Conservation (phyloP, 2,113 vertebrate genomes). For the Galemys pyrenaicus region DNA sequence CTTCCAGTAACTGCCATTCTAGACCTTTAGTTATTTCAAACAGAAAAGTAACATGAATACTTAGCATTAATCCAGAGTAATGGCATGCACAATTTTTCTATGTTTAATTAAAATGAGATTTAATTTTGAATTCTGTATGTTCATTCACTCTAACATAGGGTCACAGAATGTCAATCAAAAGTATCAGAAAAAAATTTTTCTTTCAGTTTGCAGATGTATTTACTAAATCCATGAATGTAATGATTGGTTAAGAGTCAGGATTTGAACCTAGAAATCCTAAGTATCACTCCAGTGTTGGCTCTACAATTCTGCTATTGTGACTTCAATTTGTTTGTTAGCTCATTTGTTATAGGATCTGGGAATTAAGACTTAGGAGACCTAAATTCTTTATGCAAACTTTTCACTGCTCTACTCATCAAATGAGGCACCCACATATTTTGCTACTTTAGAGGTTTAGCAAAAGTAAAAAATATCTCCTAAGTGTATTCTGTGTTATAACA, state of each 20-base stretch:
- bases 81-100: not conserved
- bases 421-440: not conserved
- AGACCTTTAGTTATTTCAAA: not conserved
- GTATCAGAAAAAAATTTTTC: not conserved
- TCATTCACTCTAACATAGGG: not conserved
- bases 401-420: not conserved
- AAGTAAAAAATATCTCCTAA: conserved; percentile 17
- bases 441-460: not conserved
- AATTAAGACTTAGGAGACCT: not conserved
- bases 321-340: not conserved
- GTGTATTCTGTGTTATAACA: not conserved
- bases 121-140: not conserved
- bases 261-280: not conserved
- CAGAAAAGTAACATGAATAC: not conserved
- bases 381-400: not conserved
- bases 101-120: not conserved
- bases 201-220: not conserved
- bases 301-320: not conserved
- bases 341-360: not conserved
- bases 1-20: not conserved
- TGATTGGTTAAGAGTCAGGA: not conserved
- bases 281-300: not conserved
- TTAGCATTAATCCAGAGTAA: not conserved
- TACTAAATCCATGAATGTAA: not conserved
- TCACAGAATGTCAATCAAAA: not conserved